Conservation (phyloP, 2,113 vertebrate genomes). For the Panthera uncia region DNA sequence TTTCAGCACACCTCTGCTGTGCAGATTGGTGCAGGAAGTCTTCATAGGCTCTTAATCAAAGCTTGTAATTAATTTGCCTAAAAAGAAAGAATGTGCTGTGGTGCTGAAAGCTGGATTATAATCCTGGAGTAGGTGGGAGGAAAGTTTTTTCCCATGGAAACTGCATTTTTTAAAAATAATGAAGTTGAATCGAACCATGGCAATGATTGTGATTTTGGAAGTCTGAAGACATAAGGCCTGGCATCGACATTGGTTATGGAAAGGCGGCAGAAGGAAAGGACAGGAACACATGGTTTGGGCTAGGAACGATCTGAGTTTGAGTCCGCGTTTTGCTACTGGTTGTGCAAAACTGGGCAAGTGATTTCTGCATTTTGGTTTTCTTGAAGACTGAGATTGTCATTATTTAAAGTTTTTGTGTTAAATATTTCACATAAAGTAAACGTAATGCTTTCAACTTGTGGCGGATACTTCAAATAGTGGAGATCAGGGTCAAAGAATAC, state of each 20-base stretch:
- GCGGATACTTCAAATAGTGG: background rate
- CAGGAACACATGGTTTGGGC: background rate
- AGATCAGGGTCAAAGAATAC: background rate
- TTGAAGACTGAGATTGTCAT: background rate
- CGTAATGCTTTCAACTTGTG: background rate
- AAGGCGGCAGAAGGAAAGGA: background rate
- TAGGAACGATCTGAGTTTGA: background rate
- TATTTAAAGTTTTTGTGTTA: background rate
- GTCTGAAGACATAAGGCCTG: background rate
- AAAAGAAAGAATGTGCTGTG: background rate
- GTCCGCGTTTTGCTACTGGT: background rate
- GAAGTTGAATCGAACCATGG: background rate
- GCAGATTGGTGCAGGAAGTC: background rate
- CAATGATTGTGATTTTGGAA: background rate
- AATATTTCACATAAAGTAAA: background rate
- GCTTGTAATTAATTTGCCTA: background rate
- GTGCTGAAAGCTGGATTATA: conserved; percentile 2
- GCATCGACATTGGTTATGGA: background rate
- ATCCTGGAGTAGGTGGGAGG: background rate
- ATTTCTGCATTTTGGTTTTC: background rate
- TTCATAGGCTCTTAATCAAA: background rate
- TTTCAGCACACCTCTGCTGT: background rate
- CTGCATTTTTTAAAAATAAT: background rate
- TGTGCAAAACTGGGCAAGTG: background rate
- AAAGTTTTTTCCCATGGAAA: background rate